Evolutionary conservation across 2,888 invertebrate species (phyloP).

Genomic region (Drosophila robusta): DNA sequence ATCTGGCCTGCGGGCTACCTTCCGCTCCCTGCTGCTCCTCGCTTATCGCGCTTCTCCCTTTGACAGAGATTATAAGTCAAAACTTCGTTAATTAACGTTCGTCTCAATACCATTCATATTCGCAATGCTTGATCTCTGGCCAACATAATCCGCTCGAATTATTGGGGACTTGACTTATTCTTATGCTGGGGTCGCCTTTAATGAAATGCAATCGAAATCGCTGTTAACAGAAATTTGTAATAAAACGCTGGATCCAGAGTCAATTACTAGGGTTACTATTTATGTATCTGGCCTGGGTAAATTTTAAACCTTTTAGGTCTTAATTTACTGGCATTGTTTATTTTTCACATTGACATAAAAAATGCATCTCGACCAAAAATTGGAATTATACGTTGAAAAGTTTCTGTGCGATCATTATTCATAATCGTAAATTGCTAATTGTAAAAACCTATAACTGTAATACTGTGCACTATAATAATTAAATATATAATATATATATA

Average conservation of each 20-base stretch:
- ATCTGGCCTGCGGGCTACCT: constrained; percentile 1
- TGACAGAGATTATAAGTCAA: constrained; percentile 10
- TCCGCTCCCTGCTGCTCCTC: background rate
- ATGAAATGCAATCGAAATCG: background rate
- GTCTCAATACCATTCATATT: constrained; percentile 1
- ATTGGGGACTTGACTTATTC: background rate
- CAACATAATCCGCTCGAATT: background rate
- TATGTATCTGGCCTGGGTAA: too few species aligned
- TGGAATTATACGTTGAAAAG: too few species aligned
- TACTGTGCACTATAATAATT: too few species aligned
- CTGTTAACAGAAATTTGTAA: background rate
- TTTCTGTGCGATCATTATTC: too few species aligned
- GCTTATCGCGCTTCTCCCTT: constrained; percentile 1
- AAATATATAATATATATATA: too few species aligned
- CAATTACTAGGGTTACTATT: too few species aligned
- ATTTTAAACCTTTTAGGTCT: too few species aligned
- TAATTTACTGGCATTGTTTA: too few species aligned
- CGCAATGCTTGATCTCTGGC: background rate
- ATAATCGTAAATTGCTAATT: too few species aligned
- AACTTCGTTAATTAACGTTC: constrained; percentile 35
- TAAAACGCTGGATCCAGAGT: background rate
- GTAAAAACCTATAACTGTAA: too few species aligned
- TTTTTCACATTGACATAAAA: too few species aligned
- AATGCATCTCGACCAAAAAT: too few species aligned
- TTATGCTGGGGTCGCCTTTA: background rate